Evolutionary conservation across 2,888 invertebrate genomes (phyloP), one percentile per base, ranked within the genome.

Genomic region (Oegoconia quadripuncta): DNA sequence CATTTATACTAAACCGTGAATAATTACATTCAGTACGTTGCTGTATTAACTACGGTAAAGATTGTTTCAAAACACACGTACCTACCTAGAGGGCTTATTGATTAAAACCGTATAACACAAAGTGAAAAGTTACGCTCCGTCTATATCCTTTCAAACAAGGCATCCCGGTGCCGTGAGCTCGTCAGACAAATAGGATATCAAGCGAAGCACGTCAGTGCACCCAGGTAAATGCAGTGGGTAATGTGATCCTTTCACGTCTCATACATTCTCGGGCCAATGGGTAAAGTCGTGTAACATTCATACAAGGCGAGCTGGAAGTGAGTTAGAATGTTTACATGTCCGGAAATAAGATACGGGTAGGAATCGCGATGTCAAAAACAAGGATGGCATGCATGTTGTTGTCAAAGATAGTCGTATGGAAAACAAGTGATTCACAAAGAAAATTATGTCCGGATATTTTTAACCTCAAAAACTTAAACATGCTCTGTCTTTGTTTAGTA

Each of bases 171-270:
- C 27, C 17, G 27, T 9, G 52, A 66, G 59, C 62, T 64, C 59
- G 65, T 66, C 69, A 74, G 69, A 68, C 67, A 72, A 72, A 73
- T 67, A 48, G 60, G 65, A 73, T 73, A 64, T 52, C 55, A 52
- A 47, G 47, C 56, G 50, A 51, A 43, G 55, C 56, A 55, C 62
- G 55, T 61, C 56, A 43, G 52, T 50, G 64, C 63, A 68, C 48
- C 63, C 64, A 54, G 59, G 61, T 62, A 57, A 66, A 61, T 65
- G 59, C 64, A 55, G 49, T 41, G 57, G 55, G 59, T 57, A 64
- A 67, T 50, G 39, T 42, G 50, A 64, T 55, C 42, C 51, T 44
- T 51, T 42, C 41, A 42, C 42, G 32, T 50, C 34, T 18, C n/a
- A 23, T 34, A 17, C 29, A 16, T 15, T 34, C 34, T 14, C 27